Evolutionary conservation across 2,113 vertebrate species (phyloP).

Genomic region (Myiagra hebetior): DNA sequence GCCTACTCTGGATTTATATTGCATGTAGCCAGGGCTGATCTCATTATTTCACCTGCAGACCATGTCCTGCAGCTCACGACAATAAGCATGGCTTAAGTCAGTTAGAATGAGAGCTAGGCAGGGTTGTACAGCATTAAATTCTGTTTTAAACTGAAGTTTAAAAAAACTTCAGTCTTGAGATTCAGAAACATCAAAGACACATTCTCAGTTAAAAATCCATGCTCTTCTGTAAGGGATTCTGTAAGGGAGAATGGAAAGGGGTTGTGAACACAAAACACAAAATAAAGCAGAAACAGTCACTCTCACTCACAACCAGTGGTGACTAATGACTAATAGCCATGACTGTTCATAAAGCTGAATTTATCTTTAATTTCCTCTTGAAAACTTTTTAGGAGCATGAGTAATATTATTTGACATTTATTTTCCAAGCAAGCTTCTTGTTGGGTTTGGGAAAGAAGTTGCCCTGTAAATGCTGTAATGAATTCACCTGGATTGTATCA

Average conservation of each 20-base stretch:
- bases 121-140: background rate
- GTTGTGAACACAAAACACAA: background rate
- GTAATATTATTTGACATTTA: background rate
- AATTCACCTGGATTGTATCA: background rate
- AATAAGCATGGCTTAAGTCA: background rate
- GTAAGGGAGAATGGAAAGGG: background rate
- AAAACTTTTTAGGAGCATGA: background rate
- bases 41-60: background rate
- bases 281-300: background rate
- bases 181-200: background rate
- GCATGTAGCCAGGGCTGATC: background rate
- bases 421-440: background rate
- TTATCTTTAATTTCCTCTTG: background rate
- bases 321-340: background rate
- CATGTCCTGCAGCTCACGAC: background rate
- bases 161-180: background rate
- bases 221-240: background rate
- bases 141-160: background rate
- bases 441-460: background rate
- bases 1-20: background rate
- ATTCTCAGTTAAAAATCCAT: background rate
- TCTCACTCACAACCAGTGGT: background rate
- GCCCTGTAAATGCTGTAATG: background rate
- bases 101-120: background rate
- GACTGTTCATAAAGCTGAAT: background rate